phyloP scores from a whole-genome alignment of 2,797 vertebrate genomes.

The Rhinatrema bivittatum region DNA sequence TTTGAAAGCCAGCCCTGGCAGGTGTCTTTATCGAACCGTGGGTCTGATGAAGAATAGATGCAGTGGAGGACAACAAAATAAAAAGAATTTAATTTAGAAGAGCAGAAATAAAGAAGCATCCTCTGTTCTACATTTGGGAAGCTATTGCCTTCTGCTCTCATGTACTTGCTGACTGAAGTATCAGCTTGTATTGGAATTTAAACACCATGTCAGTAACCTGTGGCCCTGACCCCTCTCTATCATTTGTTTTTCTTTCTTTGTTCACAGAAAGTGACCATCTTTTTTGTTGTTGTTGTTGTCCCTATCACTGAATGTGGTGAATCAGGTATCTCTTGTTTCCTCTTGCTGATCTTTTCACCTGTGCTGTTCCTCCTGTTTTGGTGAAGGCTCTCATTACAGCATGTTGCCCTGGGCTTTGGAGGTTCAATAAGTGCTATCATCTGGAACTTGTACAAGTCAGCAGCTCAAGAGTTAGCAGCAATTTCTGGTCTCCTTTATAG shows the following conservation, averaged over 20 bases:
- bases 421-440: no score
- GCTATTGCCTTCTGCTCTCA: no score
- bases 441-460: no score
- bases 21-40: slow-evolving; percentile 13
- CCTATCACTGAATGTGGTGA: slow-evolving; percentile 1
- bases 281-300: background rate
- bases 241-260: background rate
- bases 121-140: no score
- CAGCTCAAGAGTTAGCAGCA: no score
- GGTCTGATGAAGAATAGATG: slow-evolving; percentile 27
- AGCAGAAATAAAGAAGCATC: no score
- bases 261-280: background rate
- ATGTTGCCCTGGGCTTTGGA: background rate
- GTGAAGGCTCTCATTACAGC: background rate
- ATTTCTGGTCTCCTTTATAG: no score
- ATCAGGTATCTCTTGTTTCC: background rate
- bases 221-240: background rate
- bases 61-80: no score
- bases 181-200: no score
- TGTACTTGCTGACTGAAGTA: no score
- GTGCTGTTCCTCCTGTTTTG: background rate
- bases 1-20: slow-evolving; percentile 43
- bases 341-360: background rate
- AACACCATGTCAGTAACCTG: no score
- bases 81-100: no score